A percentile compares a stretch with the other conserved stretches of the same genome.
These are phyloP conservation scores for Eupleurogrammus muticus DNA, from an alignment of 2,797 vertebrate genomes.

Conservation along the genomic window DNA sequence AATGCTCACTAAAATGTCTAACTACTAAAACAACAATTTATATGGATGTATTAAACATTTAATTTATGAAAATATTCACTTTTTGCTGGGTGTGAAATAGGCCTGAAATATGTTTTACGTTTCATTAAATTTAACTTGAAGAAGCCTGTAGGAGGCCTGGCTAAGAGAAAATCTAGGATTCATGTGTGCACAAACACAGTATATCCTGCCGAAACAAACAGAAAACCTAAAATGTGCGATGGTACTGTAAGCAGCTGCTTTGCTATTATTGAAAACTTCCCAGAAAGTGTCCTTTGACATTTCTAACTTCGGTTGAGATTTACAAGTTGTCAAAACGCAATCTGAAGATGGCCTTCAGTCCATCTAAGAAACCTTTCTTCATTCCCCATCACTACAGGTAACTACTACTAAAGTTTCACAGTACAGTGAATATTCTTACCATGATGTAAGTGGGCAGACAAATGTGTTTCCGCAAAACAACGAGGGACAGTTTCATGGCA, in stretches of 20 bases:
- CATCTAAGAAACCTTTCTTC: slow-evolving; percentile 18
- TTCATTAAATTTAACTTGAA: too few species aligned
- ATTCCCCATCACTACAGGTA: slow-evolving; percentile 18
- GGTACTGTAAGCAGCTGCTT: slow-evolving; percentile 10
- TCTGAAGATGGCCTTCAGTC: background rate
- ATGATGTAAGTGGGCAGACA: slow-evolving; percentile 19
- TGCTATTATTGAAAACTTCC: slow-evolving; percentile 20
- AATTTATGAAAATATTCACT: too few species aligned
- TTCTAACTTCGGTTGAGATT: slow-evolving; percentile 3
- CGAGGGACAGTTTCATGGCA: slow-evolving; percentile 14
- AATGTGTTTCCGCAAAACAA: slow-evolving; percentile 15
- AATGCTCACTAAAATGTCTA: too few species aligned
- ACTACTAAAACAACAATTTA: too few species aligned
- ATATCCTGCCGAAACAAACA: too few species aligned
- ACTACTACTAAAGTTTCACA: slow-evolving; percentile 12
- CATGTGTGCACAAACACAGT: too few species aligned
- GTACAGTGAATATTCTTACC: slow-evolving; percentile 2
- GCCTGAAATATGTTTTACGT: too few species aligned
- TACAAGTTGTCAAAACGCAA: slow-evolving; percentile 29
- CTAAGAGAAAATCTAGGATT: too few species aligned
- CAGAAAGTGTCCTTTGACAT: slow-evolving; percentile 5
- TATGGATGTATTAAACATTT: too few species aligned
- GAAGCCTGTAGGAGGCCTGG: too few species aligned
- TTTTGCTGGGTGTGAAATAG: too few species aligned
- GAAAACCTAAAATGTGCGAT: too few species aligned